Evolutionary conservation across 2,113 vertebrate species (phyloP).

Genomic region (Platysternon megacephalum): DNA sequence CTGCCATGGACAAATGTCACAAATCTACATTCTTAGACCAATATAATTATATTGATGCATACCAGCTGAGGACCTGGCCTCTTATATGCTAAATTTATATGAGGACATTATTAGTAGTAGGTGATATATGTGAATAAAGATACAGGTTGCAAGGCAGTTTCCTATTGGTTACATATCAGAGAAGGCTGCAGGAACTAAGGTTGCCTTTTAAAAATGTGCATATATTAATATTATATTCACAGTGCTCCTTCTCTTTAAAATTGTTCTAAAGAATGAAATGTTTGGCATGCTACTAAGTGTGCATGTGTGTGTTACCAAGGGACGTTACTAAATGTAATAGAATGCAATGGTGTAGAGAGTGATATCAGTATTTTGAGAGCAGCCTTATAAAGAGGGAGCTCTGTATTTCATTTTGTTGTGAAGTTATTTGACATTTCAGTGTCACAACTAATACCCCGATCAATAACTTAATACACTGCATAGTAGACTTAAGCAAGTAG

Average conservation of each 20-base stretch:
- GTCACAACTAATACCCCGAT: not conserved
- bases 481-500: not conserved
- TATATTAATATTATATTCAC: not conserved
- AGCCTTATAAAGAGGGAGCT: not conserved
- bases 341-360: not conserved
- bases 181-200: not conserved
- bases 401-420: not conserved
- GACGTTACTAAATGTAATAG: not conserved
- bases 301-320: not conserved
- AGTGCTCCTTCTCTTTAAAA: not conserved
- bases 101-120: not conserved
- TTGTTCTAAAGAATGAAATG: not conserved
- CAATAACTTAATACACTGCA: not conserved
- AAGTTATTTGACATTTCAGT: not conserved
- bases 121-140: not conserved
- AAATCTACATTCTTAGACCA: not conserved
- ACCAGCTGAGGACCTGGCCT: not conserved
- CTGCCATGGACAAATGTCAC: not conserved
- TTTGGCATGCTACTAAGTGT: not conserved
- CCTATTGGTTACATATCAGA: not conserved
- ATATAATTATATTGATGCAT: not conserved
- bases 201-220: not conserved
- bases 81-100: rapidly evolving
- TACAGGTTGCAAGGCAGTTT: rapidly evolving
- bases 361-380: not conserved